Conservation (phyloP, 30 jellyfish, hydroid and myxozoan genomes). For the Pseudorhiza aurosa region DNA sequence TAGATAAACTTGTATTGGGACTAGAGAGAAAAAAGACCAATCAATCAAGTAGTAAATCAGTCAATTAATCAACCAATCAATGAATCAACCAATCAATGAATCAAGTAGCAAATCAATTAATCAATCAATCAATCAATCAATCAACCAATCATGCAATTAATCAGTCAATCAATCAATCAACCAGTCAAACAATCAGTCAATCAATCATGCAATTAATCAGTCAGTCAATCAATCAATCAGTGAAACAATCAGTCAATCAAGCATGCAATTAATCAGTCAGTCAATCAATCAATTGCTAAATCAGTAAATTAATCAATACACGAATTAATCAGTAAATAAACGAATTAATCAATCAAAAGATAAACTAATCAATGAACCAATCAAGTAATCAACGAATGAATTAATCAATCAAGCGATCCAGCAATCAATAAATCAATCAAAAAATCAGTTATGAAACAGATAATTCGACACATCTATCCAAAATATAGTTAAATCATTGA, state of each 20-base stretch:
- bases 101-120: no score
- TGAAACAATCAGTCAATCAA: neutral
- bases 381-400: neutral
- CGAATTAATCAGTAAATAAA: neutral
- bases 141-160: no score
- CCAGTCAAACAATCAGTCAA: no score
- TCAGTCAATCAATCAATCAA: no score
- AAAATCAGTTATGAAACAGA: neutral
- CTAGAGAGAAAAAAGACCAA: neutral
- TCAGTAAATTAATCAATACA: neutral
- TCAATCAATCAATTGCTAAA: neutral
- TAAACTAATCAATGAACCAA: neutral
- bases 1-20: conserved; percentile 70
- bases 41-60: no score
- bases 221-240: neutral
- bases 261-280: neutral
- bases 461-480: neutral
- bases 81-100: no score
- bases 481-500: neutral
- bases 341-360: neutral
- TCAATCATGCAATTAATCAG: neutral
- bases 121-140: no score
- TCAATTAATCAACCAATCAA: no score
- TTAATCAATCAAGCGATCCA: neutral
- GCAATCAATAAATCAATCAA: neutral